Percentiles rank a stretch among this genome's conserved stretches.
These are phyloP conservation scores for Ondatra zibethicus DNA, from an alignment of 2,113 vertebrate genomes.

Conservation along the genomic window DNA sequence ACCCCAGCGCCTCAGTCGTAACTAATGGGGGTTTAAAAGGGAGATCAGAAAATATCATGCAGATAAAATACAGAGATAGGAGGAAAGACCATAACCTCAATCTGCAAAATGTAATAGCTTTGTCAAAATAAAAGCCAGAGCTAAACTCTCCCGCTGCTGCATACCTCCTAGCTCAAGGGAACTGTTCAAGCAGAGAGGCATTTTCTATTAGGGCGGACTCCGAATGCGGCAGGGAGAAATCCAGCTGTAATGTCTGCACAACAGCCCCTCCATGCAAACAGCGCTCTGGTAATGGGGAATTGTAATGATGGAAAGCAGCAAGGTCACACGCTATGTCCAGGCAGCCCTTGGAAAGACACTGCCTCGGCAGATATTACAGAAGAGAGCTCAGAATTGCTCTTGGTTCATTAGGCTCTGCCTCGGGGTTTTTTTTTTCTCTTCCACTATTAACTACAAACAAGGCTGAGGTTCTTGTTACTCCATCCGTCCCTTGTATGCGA, in stretches of 20 bases:
- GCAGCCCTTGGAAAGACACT: slow-evolving; percentile 81
- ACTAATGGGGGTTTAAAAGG: slow-evolving; percentile 71
- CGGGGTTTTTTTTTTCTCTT: slow-evolving; percentile 80
- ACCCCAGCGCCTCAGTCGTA: slow-evolving; percentile 62
- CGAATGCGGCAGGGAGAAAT: slow-evolving; percentile 71
- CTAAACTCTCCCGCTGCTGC: slow-evolving; percentile 68
- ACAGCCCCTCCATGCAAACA: slow-evolving; percentile 75
- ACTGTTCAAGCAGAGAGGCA: slow-evolving; percentile 78
- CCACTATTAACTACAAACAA: slow-evolving; percentile 86
- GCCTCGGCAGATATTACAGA: slow-evolving; percentile 79
- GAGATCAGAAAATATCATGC: slow-evolving; percentile 79
- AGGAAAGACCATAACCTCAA: slow-evolving; percentile 80
- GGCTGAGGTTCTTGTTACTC: slow-evolving; percentile 81
- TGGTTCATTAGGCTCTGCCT: slow-evolving; percentile 87
- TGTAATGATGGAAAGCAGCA: slow-evolving; percentile 81
- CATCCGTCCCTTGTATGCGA: slow-evolving; percentile 68
- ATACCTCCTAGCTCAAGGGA: slow-evolving; percentile 66
- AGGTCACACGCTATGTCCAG: slow-evolving; percentile 83
- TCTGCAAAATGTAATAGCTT: slow-evolving; percentile 78
- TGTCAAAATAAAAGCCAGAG: slow-evolving; percentile 83
- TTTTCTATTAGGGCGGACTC: slow-evolving; percentile 78
- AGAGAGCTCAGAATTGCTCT: slow-evolving; percentile 83
- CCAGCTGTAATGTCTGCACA: slow-evolving; percentile 68
- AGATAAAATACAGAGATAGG: slow-evolving; percentile 78
- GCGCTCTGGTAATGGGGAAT: slow-evolving; percentile 72